Evolutionary conservation across 2,888 invertebrate genomes (phyloP), one percentile per base, ranked within the genome.

Genomic region (Hofmannophila pseudospretella): DNA sequence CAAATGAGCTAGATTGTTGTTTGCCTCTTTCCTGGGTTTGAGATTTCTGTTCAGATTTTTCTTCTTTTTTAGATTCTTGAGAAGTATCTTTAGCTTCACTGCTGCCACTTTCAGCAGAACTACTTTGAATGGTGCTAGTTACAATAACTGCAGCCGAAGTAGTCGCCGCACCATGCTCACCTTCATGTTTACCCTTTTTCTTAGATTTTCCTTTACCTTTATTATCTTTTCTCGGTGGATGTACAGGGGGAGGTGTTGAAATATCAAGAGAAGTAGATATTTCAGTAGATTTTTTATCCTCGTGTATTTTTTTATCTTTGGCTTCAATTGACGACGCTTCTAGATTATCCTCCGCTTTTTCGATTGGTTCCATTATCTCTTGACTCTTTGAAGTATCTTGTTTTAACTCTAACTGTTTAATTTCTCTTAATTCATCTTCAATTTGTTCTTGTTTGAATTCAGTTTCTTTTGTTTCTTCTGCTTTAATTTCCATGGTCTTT

Each of bases 201-300:
- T 80, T 85, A 2, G 62, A 57, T 55, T 81, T 85, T 5, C 67
- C 54, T 64, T 81, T 85, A 4, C 70, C 68, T 55, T 80, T 85
- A 19, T 70, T 58, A 33, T 81, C 81, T 59, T 70, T 80, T 55
- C 79, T 70, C 22, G 64, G 46, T 7, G 82, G 80, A 36, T 68
- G 70, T 16, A 67, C 61, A 11, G 48, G 38, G 22, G 66, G 59
- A 4, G 58, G 56, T 3, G 23, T 12, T 0, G 29, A 26, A 8
- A 14, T 0, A 14, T 35, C 37, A 32, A 32, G 25, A 14, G 34
- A 37, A n/a, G 26, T 26, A 34, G n/a, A 8, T 19, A 10, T 9
- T 1, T 63, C 60, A 14, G 16, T 2, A 2, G 28, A 13, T 16
- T 39, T 16, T 7, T 19, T 16, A 32, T 30, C 39, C 39, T 46